Evolutionary conservation across 64 coral and sea anemone genomes (phyloP).

Genomic region (Stichodactyla mertensii): DNA sequence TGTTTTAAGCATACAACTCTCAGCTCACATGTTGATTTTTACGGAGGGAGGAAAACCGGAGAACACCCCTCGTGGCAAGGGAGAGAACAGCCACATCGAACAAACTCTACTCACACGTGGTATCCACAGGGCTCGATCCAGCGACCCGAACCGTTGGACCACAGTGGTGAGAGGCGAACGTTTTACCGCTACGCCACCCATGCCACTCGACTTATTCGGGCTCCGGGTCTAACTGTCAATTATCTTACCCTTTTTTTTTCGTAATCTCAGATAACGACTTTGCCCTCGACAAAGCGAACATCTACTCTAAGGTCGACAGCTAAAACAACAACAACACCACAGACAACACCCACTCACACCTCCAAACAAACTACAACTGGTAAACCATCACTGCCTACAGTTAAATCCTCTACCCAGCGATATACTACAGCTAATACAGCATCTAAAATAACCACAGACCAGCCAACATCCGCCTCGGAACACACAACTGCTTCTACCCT

Average conservation of each 20-base stretch:
- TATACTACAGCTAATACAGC: neutral
- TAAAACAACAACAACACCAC: neutral
- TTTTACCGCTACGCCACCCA: too few species aligned
- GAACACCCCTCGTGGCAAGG: too few species aligned
- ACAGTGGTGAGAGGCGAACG: too few species aligned
- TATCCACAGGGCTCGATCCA: too few species aligned
- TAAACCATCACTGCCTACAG: neutral
- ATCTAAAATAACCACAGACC: neutral
- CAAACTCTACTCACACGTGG: too few species aligned
- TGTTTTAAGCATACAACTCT: too few species aligned
- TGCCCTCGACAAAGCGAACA: neutral
- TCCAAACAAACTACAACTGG: neutral
- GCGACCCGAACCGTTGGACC: too few species aligned
- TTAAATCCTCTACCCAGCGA: neutral
- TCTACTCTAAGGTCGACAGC: neutral
- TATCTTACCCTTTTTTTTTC: neutral
- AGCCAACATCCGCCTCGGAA: neutral
- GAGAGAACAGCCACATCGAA: too few species aligned
- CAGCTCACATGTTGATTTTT: too few species aligned
- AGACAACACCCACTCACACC: neutral
- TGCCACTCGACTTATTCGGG: too few species aligned
- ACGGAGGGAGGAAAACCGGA: too few species aligned
- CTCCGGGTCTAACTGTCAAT: neutral
- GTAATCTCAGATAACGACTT: constrained; percentile 15
- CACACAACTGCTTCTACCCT: neutral